Evolutionary conservation across 2,113 vertebrate species (phyloP), one percentile per base, ranked within the genome.

Genomic region (Catharus minimus): DNA sequence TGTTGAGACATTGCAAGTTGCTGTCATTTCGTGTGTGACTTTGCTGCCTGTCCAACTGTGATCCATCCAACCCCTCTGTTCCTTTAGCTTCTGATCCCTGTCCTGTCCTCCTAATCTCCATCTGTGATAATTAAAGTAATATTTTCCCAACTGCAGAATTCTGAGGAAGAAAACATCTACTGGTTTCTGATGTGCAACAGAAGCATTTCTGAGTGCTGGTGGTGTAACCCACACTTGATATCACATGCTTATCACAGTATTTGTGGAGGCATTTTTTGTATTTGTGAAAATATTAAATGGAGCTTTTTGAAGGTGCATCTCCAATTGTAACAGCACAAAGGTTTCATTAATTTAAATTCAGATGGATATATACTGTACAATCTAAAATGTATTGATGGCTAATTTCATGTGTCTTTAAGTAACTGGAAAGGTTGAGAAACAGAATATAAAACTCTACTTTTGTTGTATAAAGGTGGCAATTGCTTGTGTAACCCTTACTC

Each of bases 11-110:
- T 3, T 46, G 9, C 13, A 38, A 11, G 27, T 24, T 55, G 44
- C 26, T 72, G 44, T 86, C 2, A 2, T 30, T 66, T 61, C 0
- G 0, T 58, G 4, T 13, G 2, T 50, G 58, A 33, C 2, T 4
- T 16, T 61, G 38, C 21, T 60, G 22, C 46, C 64, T 81, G 38
- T 57, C 30, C 33, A 20, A 22, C 11, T 81, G 50, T 61, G 61
- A 71, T 44, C 41, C 20, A 3, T 22, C 23, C 58, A 44, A 28
- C 12, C 36, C 9, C 36, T 65, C 3, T 5, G n/a, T 73, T 64
- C 47, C 16, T 39, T 46, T 22, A 64, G 67, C 39, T 60, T 46
- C n/a, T 64, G 41, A 9, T 76, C 33, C 20, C 38, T 47, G 9
- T 62, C 28, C 44, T 55, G 28, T 39, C 69, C 49, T 75, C 32